Evolutionary conservation across 2,888 invertebrate genomes (phyloP), one percentile per base, ranked within the genome.

Genomic region (Allolobophora icterica): DNA sequence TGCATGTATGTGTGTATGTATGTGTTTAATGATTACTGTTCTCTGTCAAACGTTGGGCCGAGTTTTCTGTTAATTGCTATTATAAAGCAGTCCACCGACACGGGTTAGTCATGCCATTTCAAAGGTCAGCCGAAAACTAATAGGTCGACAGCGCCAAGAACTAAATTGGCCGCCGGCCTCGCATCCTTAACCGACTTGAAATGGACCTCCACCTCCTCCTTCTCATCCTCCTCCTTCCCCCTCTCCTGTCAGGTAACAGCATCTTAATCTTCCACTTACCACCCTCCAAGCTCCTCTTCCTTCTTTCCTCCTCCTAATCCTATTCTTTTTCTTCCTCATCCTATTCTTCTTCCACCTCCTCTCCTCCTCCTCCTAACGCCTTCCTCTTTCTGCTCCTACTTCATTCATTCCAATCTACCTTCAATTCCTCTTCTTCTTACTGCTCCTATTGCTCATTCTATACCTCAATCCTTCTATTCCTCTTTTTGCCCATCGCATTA

Each of bases 111-210:
- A 71, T 71, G 5, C n/a, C n/a, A 30, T n/a, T 71, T 71, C n/a
- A 71, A 71, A 71, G 71, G 30, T n/a, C 71, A n/a, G 71, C 71
- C 52, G 11, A 52, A 52, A 52, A 52, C 71, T 71, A n/a, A 71
- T 71, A 30, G 71, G 71, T n/a, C 71, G 71, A n/a, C 71, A 71
- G 71, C 71, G 71, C n/a, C 71, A 71, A 30, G 71, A 71, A 71
- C 71, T 71, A 71, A 71, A 71, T 71, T 71, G n/a, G 71, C 71
- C 71, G 71, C 71, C 71, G n/a, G n/a, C 71, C n/a, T 71, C 71
- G 30, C n/a, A 71, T 71, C 71, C 71, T 71, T 71, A 71, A 71
- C 11, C 71, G 71, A 71, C 71, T 71, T 71, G 71, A n/a, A 71
- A 71, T 13, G n/a, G 52, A 33, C 21, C 84, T 8, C 35, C 30